A percentile compares a stretch with the other conserved stretches of the same genome.
phyloP scores from a whole-genome alignment of 2,888 invertebrate genomes.

The Antheraea assamensis region DNA sequence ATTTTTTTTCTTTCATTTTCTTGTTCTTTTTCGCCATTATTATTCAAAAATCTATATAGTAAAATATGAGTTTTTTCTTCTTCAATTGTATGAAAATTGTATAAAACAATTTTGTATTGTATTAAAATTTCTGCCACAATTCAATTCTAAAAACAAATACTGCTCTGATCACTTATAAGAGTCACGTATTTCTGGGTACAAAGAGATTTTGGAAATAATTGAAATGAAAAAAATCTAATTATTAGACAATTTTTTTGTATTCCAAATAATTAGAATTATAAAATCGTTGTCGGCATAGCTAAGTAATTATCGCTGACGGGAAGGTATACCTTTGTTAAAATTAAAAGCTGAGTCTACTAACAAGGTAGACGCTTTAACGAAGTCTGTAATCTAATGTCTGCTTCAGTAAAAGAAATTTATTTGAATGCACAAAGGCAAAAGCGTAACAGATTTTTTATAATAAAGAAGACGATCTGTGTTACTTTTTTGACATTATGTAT shows the following conservation, averaged over 20 bases:
- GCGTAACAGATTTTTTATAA: too few species aligned
- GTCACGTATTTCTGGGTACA: not conserved
- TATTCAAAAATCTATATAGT: too few species aligned
- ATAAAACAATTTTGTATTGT: not conserved
- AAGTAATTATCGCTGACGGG: slow-evolving; percentile 5
- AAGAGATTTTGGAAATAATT: not conserved
- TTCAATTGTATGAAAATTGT: too few species aligned
- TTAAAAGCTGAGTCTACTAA: not conserved
- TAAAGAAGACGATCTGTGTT: too few species aligned
- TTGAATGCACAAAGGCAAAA: too few species aligned
- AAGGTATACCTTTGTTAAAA: not conserved
- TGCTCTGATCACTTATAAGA: not conserved
- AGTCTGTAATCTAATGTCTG: not conserved
- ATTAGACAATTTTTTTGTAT: not conserved
- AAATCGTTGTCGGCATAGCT: not conserved
- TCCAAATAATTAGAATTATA: not conserved
- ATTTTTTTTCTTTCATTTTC: too few species aligned
- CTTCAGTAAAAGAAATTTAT: too few species aligned
- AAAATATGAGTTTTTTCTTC: too few species aligned
- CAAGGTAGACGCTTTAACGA: not conserved
- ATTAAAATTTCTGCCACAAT: not conserved
- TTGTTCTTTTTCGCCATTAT: too few species aligned
- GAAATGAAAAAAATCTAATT: not conserved
- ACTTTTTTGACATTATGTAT: too few species aligned
- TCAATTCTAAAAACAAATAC: not conserved